A percentile compares a stretch with the other conserved stretches of the same genome.
Evolutionary conservation across 2,888 invertebrate genomes (phyloP).

Genomic region (Phortica magna): DNA sequence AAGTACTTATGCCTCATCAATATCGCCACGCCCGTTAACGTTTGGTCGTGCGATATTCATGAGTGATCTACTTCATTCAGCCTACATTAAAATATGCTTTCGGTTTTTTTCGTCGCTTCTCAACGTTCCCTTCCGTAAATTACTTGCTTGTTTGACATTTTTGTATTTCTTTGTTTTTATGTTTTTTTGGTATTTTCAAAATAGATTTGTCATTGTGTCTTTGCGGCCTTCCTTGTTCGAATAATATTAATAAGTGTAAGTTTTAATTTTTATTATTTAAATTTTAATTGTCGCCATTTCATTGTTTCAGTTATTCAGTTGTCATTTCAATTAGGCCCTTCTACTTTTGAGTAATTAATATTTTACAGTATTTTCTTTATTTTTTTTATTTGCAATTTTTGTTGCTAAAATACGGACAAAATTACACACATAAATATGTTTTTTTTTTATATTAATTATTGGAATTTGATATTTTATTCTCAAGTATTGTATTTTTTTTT

Average conservation of each 20-base stretch:
- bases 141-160: conserved; percentile 32
- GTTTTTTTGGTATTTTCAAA: conserved; percentile 17
- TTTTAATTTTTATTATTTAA: conserved; percentile 55
- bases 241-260: conserved; percentile 54
- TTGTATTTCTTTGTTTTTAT: conserved; percentile 37
- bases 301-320: conserved; percentile 64
- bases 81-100: conserved; percentile 29
- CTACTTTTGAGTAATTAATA: conserved; percentile 48
- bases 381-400: conserved; percentile 29
- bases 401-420: conserved; percentile 75
- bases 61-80: no score
- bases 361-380: conserved; percentile 50
- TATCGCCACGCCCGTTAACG: no score
- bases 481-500: conserved; percentile 40
- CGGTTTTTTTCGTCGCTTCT: conserved; percentile 46
- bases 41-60: no score
- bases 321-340: conserved; percentile 34
- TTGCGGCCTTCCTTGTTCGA: conserved; percentile 19
- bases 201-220: conserved; percentile 41
- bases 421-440: conserved; percentile 65
- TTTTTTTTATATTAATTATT: conserved; percentile 35
- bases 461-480: conserved; percentile 34
- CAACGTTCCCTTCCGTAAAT: background rate
- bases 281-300: conserved; percentile 71
- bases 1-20: no score